A percentile compares a stretch with the other conserved stretches of the same genome.
Evolutionary conservation across 2,888 invertebrate genomes (phyloP).

Genomic region (Cerceris ruficornis): DNA sequence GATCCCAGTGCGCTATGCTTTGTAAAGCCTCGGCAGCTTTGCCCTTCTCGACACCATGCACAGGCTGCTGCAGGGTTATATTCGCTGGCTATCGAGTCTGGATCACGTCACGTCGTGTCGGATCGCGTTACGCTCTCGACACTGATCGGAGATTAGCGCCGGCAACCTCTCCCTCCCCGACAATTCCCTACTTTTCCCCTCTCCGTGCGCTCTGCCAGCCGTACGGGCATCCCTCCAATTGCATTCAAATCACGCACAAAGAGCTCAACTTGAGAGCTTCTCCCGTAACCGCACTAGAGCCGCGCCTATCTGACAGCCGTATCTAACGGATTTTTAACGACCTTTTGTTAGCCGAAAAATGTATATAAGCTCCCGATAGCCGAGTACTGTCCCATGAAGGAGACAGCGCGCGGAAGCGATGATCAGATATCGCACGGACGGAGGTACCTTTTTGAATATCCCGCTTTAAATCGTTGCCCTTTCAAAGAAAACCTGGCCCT

Average conservation of each 20-base stretch:
- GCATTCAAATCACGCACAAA: slow-evolving; percentile 81
- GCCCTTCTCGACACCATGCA: slow-evolving; percentile 63
- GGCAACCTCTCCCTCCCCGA: slow-evolving; percentile 45
- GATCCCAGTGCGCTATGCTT: slow-evolving; percentile 57
- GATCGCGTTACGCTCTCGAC: slow-evolving; percentile 81
- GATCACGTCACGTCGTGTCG: slow-evolving; percentile 79
- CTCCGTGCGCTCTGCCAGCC: slow-evolving; percentile 26
- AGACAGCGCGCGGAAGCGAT: slow-evolving; percentile 62
- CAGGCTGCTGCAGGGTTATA: slow-evolving; percentile 66
- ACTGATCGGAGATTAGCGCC: slow-evolving; percentile 80
- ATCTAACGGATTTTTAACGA: slow-evolving; percentile 81
- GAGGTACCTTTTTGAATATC: slow-evolving; percentile 52
- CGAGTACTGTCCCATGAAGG: slow-evolving; percentile 55
- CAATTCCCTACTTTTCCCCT: slow-evolving; percentile 47
- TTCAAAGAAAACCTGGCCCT: slow-evolving; percentile 24
- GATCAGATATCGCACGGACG: slow-evolving; percentile 59
- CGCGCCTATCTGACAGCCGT: slow-evolving; percentile 78
- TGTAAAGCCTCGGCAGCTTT: slow-evolving; percentile 64
- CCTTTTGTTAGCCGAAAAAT: slow-evolving; percentile 76
- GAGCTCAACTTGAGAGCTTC: slow-evolving; percentile 73
- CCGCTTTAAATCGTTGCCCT: slow-evolving; percentile 55
- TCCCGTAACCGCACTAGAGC: slow-evolving; percentile 68
- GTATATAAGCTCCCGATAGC: slow-evolving; percentile 66
- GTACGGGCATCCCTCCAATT: slow-evolving; percentile 73
- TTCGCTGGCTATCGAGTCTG: slow-evolving; percentile 76